Conservation (phyloP, 2,113 vertebrate genomes). For the Festucalex cinctus region DNA sequence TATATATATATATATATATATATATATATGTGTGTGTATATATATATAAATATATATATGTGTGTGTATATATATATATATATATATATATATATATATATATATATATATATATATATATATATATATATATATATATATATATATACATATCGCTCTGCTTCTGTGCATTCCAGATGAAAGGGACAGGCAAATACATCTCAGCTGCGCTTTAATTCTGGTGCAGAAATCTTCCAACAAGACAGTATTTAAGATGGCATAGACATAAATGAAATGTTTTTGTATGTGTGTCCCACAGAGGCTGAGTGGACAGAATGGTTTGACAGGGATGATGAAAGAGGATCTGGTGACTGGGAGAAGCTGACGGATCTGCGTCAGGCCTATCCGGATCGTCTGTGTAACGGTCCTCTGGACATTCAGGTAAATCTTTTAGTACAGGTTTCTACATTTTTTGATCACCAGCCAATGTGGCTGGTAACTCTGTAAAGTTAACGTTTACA, state of each 20-base stretch:
- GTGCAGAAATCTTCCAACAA: not conserved
- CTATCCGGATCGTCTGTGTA: slow-evolving; percentile 83
- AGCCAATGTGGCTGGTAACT: too few species aligned
- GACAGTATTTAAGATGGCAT: not conserved
- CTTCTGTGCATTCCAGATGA: not conserved
- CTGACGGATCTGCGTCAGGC: slow-evolving; percentile 79
- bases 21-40: too few species aligned
- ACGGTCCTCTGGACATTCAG: slow-evolving; percentile 88
- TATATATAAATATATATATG: too few species aligned
- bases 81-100: too few species aligned
- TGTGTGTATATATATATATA: too few species aligned
- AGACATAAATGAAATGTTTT: slow-evolving; percentile 12
- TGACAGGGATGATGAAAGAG: slow-evolving; percentile 77
- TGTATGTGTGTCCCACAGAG: slow-evolving; percentile 70
- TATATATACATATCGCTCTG: too few species aligned
- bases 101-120: too few species aligned
- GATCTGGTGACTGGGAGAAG: slow-evolving; percentile 88
- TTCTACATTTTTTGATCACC: too few species aligned
- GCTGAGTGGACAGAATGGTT: slow-evolving; percentile 96
- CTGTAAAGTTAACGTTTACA: too few species aligned
- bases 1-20: too few species aligned
- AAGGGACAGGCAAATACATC: not conserved
- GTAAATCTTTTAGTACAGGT: slow-evolving; percentile 56
- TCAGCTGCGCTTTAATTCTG: not conserved
- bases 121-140: too few species aligned